Evolutionary conservation across 2,113 vertebrate species (phyloP), one percentile per base, ranked within the genome.

Genomic region (Hydropotes inermis): DNA sequence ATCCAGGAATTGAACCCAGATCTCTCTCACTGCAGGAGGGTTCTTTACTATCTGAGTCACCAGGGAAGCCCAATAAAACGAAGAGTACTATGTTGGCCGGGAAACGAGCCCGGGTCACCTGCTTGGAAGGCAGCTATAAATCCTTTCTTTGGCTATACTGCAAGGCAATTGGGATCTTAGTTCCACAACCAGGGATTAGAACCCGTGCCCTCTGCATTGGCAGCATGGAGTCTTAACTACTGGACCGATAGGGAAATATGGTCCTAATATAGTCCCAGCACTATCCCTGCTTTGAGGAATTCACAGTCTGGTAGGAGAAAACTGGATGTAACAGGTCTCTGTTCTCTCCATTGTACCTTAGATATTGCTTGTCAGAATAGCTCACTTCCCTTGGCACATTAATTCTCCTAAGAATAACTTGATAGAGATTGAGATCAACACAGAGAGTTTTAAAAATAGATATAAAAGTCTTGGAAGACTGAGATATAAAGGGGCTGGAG

Each of bases 51-150:
- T 70, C 67, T 70, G n/a, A 70, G 67, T 70, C 19, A 70, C n/a
- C 67, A 70, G 10, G n/a, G 10, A 70, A 39, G 67, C 2, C n/a
- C 19, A 70, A 64, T n/a, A 33, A 64, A 64, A 64, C 4, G 33
- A n/a, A 64, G 30, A 64, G 14, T 15, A 2, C 30, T 9, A 17
- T 64, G 16, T 2, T 64, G 33, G 33, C 61, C 1, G 0, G n/a
- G n/a, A 70, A 70, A 70, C 0, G 10, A 70, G 12, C 10, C 67
- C 0, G 0, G 67, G n/a, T 39, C 67, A 39, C 10, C 67, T 70
- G 19, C 67, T 70, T 70, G n/a, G 67, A 70, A 39, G 67, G n/a
- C 67, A 70, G 67, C 67, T 70, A 39, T 70, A 23, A 39, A 6
- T 70, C 10, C 23, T 23, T 70, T 36, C 3, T 70, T 39, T 39